phyloP scores from a whole-genome alignment of 2,113 vertebrate genomes.

The Lota lota region DNA sequence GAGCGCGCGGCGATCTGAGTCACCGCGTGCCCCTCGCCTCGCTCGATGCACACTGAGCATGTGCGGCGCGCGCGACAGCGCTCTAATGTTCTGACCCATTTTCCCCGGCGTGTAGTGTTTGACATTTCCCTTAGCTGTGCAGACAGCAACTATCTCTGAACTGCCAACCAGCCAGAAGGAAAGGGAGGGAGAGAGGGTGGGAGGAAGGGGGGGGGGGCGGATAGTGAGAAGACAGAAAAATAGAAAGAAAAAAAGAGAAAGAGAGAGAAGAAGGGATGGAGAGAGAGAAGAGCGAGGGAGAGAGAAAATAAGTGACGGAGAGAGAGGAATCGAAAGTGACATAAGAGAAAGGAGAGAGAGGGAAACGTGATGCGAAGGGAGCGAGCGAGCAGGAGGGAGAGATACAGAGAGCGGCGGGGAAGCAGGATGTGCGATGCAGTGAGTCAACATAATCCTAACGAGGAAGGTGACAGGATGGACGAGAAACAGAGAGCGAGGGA shows the following conservation, averaged over 20 bases:
- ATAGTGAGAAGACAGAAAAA: conserved; percentile 18
- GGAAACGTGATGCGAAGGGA: background rate
- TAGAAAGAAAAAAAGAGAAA: background rate
- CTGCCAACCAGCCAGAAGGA: conserved; percentile 67
- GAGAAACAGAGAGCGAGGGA: too few relatives aligned
- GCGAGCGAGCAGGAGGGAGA: background rate
- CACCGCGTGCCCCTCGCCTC: conserved; percentile 31
- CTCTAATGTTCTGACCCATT: conserved; percentile 69
- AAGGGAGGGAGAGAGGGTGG: too few relatives aligned
- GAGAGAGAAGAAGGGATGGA: conserved; percentile 12
- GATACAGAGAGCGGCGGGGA: conserved; percentile 1
- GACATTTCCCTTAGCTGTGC: conserved; percentile 73
- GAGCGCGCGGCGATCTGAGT: conserved; percentile 61
- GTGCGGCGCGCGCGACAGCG: conserved; percentile 40
- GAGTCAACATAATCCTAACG: conserved; percentile 71
- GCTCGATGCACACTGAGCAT: conserved; percentile 48
- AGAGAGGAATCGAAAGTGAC: conserved; percentile 11
- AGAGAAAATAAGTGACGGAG: conserved; percentile 32
- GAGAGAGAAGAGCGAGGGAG: conserved; percentile 3
- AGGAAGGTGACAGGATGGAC: conserved; percentile 47
- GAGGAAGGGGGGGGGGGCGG: conserved; percentile 11
- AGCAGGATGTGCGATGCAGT: conserved; percentile 29
- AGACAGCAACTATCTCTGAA: conserved; percentile 67
- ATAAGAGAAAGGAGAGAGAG: background rate
- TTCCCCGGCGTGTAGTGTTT: conserved; percentile 46